Evolutionary conservation across 2,888 invertebrate genomes (phyloP), one percentile per base, ranked within the genome.

Genomic region (Cremastinae sp.): DNA sequence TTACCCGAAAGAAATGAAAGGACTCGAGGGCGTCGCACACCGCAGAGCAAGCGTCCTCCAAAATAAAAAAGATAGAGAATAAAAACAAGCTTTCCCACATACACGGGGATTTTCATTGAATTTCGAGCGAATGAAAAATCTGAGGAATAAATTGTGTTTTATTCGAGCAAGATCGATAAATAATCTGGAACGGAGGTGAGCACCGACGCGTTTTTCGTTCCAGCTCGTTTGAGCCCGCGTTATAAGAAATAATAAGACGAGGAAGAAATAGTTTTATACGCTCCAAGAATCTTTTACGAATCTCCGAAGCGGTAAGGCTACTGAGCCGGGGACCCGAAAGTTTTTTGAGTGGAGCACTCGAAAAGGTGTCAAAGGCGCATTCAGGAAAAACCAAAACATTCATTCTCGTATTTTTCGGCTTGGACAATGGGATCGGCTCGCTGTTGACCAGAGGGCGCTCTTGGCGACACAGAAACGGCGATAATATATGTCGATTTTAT

Each of bases 341-440:
- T 20, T 28, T 62, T 49, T 66, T 38, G 49, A 41, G 53, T n/a
- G 69, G 34, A 73, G 68, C 73, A 74, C 75, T 78, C 75, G 74
- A 79, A 28, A 28, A 72, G 75, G 81, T 85, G 84, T 81, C 84
- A 82, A 74, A 74, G 78, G 9, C 41, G 79, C 78, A 85, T 85
- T 84, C 82, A 84, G 34, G 16, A 76, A 79, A 85, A 85, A 86
- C 86, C 85, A 85, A 85, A 85, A 85, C 85, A 86, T 84, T 74
- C 77, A 84, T 83, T 84, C 78, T 78, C 78, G 66, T 70, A 59
- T 65, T 74, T 69, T 16, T 16, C 53, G 18, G 54, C 18, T 59
- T 28, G 75, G 74, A 84, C 81, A 84, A 84, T 83, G 56, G 10
- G 9, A 61, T 61, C 66, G 74, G 49, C 49, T 61, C 66, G 56